A percentile compares a stretch with the other conserved stretches of the same genome.
phyloP scores from a whole-genome alignment of 2,888 invertebrate genomes.

The Gnatocerus cornutus region DNA sequence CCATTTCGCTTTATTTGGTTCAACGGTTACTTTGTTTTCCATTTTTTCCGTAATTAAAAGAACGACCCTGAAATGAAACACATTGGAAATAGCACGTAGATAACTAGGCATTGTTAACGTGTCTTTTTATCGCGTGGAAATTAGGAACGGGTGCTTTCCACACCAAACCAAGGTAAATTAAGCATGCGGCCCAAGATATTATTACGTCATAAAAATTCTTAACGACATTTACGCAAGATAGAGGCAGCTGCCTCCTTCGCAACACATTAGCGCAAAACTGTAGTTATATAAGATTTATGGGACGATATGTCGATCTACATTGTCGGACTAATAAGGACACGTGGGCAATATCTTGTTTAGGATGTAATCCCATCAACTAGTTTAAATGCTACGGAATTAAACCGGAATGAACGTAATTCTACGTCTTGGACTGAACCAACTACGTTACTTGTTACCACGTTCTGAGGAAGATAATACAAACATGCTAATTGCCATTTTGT shows the following conservation, averaged over 20 bases:
- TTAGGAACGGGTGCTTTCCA: conserved; percentile 18
- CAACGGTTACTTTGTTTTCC: conserved; percentile 33
- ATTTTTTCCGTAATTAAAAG: conserved; percentile 22
- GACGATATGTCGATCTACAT: conserved; percentile 25
- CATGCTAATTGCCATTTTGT: too few relatives aligned
- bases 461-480: too few relatives aligned
- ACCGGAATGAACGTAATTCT: neutral
- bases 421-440: neutral
- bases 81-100: conserved; percentile 5
- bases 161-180: conserved; percentile 23
- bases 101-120: neutral
- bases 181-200: conserved; percentile 4
- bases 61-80: conserved; percentile 23
- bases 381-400: neutral
- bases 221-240: conserved; percentile 32
- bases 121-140: conserved; percentile 30
- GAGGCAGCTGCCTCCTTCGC: conserved; percentile 9
- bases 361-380: conserved; percentile 13
- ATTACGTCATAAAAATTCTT: conserved; percentile 36
- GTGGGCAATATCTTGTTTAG: conserved; percentile 17
- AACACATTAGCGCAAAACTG: conserved; percentile 21
- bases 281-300: conserved; percentile 18
- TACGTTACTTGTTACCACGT: too few relatives aligned
- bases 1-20: conserved; percentile 25
- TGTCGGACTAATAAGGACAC: conserved; percentile 16